These are phyloP conservation scores for Nomada ruficornis DNA, from an alignment of 2,888 invertebrate species.

Conservation along the genomic window DNA sequence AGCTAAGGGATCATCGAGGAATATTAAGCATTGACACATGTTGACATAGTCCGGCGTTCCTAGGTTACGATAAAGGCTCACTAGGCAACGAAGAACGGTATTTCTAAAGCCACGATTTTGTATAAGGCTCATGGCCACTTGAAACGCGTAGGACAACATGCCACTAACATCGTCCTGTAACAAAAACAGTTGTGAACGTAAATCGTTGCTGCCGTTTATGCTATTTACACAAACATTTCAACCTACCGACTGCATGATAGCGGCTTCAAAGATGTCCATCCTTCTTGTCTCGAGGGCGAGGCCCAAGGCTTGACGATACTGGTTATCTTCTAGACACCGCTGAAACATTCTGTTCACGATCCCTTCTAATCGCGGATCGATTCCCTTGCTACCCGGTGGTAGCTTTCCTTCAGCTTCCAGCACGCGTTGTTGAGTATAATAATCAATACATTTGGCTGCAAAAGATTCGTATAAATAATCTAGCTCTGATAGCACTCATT, in stretches of 20 bases:
- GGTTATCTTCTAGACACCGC: constrained; percentile 96
- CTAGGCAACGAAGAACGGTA: constrained; percentile 94
- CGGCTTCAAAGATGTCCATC: constrained; percentile 97
- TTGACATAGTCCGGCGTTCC: constrained; percentile 98
- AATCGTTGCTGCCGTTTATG: neutral
- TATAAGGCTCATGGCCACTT: constrained; percentile 98
- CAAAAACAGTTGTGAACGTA: constrained; percentile 22
- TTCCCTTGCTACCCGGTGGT: constrained; percentile 87
- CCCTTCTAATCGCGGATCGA: constrained; percentile 94
- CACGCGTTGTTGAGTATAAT: constrained; percentile 95
- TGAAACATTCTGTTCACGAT: constrained; percentile 99
- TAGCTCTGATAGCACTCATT: constrained; percentile 1
- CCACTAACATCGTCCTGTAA: constrained; percentile 92
- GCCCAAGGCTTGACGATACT: constrained; percentile 97
- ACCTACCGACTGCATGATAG: constrained; percentile 92
- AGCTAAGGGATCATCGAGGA: constrained; percentile 96
- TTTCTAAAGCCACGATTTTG: constrained; percentile 97
- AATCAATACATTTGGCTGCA: constrained; percentile 97
- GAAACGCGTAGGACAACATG: constrained; percentile 97
- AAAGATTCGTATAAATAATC: constrained; percentile 66
- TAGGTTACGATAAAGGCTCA: constrained; percentile 94
- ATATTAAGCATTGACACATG: constrained; percentile 99
- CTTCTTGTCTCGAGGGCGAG: constrained; percentile 97
- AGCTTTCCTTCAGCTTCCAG: constrained; percentile 89
- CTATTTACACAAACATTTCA: neutral